Evolutionary conservation across 2,888 invertebrate species (phyloP).

Genomic region (Aspidiotus destructor): DNA sequence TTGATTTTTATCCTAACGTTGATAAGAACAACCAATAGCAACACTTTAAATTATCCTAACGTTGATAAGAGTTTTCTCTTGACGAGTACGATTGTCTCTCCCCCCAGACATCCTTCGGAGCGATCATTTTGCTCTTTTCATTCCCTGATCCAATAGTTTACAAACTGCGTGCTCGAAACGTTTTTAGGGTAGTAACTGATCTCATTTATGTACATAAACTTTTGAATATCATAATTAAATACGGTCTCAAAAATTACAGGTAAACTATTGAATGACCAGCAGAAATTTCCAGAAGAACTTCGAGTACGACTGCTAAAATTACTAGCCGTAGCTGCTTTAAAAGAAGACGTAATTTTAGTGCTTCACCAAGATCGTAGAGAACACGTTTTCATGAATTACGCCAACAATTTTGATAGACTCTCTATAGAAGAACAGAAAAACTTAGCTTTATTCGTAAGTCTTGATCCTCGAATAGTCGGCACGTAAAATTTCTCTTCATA

Average conservation of each 20-base stretch:
- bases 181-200: no score
- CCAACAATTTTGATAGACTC: conserved; percentile 65
- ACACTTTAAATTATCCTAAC: no score
- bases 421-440: conserved; percentile 66
- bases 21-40: no score
- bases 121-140: no score
- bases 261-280: conserved; percentile 53
- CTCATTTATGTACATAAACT: background rate
- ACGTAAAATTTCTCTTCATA: background rate
- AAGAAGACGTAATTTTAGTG: conserved; percentile 80
- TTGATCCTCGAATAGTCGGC: background rate
- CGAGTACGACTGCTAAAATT: conserved; percentile 61
- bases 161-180: no score
- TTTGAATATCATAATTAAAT: background rate
- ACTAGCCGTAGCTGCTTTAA: conserved; percentile 65
- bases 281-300: conserved; percentile 49
- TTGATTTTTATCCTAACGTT: no score
- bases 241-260: conserved; percentile 42
- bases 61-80: no score
- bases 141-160: no score
- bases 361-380: conserved; percentile 82
- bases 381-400: conserved; percentile 80
- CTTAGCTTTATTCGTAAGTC: conserved; percentile 66
- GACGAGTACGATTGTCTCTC: no score
- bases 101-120: no score